A percentile compares a stretch with the other conserved stretches of the same genome.
Conservation (phyloP, 2,888 invertebrate genomes). For the Pediacus dermestoides region DNA sequence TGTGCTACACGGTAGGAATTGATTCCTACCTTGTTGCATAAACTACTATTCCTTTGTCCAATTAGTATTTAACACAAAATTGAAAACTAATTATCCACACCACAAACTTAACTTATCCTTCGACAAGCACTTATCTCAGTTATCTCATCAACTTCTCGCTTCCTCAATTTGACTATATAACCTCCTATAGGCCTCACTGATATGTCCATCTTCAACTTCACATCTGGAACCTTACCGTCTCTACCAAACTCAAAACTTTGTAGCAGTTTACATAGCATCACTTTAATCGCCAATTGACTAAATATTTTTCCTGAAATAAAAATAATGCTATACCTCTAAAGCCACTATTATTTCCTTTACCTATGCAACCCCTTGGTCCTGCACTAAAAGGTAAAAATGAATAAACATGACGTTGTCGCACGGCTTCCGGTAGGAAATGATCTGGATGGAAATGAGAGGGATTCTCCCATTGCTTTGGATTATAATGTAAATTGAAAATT, state of each 20-base stretch:
- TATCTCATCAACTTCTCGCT: no score
- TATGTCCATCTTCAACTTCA: conserved; percentile 34
- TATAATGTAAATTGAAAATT: conserved; percentile 37
- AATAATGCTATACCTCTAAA: neutral
- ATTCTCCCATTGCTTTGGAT: conserved; percentile 36
- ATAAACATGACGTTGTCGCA: conserved; percentile 32
- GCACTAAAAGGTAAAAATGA: conserved; percentile 42
- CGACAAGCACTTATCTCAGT: no score
- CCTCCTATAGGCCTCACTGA: conserved; percentile 34
- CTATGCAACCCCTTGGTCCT: conserved; percentile 39
- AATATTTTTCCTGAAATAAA: conserved; percentile 36
- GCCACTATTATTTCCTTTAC: conserved; percentile 21
- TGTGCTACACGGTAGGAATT: no score
- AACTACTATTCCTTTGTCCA: no score
- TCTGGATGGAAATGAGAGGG: conserved; percentile 42
- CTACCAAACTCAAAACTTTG: conserved; percentile 33
- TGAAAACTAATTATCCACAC: no score
- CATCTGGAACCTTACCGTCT: conserved; percentile 37
- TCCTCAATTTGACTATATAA: conserved; percentile 34
- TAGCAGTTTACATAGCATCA: conserved; percentile 33
- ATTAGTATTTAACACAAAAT: no score
- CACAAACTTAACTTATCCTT: no score
- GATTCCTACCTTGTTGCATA: no score
- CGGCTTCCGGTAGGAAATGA: conserved; percentile 40
- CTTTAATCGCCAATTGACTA: conserved; percentile 31